Evolutionary conservation across 1,140 invertebrate species (phyloP).

Genomic region (Nixonia krombeini): DNA sequence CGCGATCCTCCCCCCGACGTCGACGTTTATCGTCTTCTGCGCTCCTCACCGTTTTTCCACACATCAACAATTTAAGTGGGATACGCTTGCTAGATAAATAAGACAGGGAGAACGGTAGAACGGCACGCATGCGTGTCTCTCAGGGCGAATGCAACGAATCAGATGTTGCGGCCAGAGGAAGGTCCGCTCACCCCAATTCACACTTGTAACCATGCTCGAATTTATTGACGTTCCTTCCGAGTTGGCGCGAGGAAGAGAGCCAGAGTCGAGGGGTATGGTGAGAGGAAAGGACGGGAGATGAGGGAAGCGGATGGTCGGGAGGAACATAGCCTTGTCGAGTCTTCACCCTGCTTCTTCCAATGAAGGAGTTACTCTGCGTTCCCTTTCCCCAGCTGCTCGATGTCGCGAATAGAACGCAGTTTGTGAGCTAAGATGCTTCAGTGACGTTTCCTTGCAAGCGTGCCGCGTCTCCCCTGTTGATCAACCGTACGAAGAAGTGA

Average conservation of each 20-base stretch:
- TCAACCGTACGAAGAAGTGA: no score
- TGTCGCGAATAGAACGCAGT: no score
- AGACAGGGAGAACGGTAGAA: slow-evolving; percentile 2
- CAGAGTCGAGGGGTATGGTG: slow-evolving; percentile 4
- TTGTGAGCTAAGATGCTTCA: no score
- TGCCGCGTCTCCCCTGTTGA: no score
- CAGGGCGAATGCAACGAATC: no score
- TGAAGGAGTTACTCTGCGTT: background rate
- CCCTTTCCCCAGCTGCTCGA: background rate
- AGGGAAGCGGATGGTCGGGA: background rate
- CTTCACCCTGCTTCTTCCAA: background rate
- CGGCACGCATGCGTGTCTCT: slow-evolving; percentile 18
- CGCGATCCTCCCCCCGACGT: no score
- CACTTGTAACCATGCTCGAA: slow-evolving; percentile 64
- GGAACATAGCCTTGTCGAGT: background rate
- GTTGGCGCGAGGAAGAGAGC: slow-evolving; percentile 18
- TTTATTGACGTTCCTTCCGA: slow-evolving; percentile 65
- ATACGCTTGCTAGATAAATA: no score
- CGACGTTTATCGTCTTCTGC: no score
- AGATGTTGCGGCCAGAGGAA: slow-evolving; percentile 21
- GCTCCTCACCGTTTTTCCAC: no score
- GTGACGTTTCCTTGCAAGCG: no score
- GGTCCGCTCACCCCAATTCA: slow-evolving; percentile 4
- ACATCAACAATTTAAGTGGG: background rate
- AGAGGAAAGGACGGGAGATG: background rate